Evolutionary conservation across 1,140 invertebrate species (phyloP).

Genomic region (Atta texana): DNA sequence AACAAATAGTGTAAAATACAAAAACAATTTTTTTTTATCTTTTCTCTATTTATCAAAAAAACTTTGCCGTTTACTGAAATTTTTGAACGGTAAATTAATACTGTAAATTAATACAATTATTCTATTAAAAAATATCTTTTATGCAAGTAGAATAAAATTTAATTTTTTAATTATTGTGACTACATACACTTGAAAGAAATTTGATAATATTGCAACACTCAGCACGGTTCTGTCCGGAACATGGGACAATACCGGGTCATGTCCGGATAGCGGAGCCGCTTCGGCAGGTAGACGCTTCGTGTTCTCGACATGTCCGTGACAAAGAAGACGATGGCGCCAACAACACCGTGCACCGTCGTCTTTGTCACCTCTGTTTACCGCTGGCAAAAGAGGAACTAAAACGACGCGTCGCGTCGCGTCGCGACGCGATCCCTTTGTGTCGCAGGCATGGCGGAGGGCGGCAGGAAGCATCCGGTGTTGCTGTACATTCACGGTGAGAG

Average conservation of each 20-base stretch:
- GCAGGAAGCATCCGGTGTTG: conserved; percentile 93
- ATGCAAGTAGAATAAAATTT: neutral
- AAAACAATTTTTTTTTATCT: too few species aligned
- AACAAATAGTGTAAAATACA: too few species aligned
- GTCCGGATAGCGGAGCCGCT: conserved; percentile 38
- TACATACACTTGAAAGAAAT: neutral
- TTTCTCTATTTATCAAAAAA: too few species aligned
- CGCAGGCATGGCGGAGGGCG: conserved; percentile 84
- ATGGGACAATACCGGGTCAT: conserved; percentile 21
- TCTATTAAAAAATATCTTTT: neutral
- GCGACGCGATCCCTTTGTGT: conserved; percentile 62
- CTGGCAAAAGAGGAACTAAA: conserved; percentile 44
- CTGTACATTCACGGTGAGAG: conserved; percentile 98
- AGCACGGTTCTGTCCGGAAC: conserved; percentile 21
- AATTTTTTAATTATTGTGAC: neutral
- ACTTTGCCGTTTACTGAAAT: too few species aligned
- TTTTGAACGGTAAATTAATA: too few species aligned
- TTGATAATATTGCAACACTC: conserved; percentile 8
- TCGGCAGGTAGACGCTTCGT: conserved; percentile 56
- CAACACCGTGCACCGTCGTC: conserved; percentile 30
- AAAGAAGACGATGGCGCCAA: conserved; percentile 28
- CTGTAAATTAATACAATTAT: neutral
- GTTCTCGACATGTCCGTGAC: conserved; percentile 33
- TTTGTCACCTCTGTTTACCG: conserved; percentile 42
- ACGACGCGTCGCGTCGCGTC: conserved; percentile 60